These are phyloP conservation scores for Drosophila paracracens DNA, from an alignment of 2,888 invertebrate species.

Conservation along the genomic window DNA sequence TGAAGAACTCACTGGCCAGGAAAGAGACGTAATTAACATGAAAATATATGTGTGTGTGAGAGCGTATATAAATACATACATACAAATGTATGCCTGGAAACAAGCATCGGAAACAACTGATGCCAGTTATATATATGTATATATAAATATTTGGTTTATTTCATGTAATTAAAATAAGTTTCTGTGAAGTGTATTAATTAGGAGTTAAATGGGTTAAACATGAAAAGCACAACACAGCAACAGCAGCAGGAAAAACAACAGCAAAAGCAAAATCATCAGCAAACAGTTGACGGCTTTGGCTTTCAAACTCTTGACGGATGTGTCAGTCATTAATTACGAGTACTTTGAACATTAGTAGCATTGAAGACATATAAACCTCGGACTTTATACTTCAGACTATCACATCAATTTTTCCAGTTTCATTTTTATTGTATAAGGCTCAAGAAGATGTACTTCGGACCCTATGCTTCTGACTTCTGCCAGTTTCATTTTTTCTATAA, in stretches of 20 bases:
- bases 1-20: constrained; percentile 33
- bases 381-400: constrained; percentile 26
- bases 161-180: constrained; percentile 78
- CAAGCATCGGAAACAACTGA: constrained; percentile 35
- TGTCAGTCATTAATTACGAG: constrained; percentile 63
- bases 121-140: constrained; percentile 55
- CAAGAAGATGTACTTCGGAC: constrained; percentile 4
- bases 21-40: constrained; percentile 68
- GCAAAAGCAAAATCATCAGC: constrained; percentile 9
- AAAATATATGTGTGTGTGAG: constrained; percentile 19
- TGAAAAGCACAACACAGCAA: constrained; percentile 38
- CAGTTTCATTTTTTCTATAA: not conserved
- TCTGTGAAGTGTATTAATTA: constrained; percentile 80
- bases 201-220: constrained; percentile 79
- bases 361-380: constrained; percentile 11
- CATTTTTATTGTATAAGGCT: not conserved
- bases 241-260: constrained; percentile 5
- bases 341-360: constrained; percentile 32
- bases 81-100: constrained; percentile 6
- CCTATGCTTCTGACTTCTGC: constrained; percentile 16
- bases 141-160: constrained; percentile 77
- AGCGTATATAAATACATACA: not conserved
- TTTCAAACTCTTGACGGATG: constrained; percentile 51
- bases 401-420: constrained; percentile 1
- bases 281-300: constrained; percentile 19